Conservation (phyloP, 2,797 vertebrate genomes). For the Anabas testudineus region DNA sequence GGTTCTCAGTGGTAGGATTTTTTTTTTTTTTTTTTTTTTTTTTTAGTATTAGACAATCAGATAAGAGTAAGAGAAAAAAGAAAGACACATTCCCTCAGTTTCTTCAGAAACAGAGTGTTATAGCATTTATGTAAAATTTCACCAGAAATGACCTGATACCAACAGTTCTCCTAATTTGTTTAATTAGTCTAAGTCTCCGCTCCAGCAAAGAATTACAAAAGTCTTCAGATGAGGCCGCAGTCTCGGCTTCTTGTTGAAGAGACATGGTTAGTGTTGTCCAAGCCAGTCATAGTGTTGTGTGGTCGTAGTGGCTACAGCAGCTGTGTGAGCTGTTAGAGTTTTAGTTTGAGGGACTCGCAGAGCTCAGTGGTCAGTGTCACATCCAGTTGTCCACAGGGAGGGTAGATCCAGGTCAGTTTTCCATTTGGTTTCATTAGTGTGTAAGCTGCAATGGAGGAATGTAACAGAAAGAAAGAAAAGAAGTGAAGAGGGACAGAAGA, state of each 20-base stretch:
- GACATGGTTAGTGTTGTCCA: slow-evolving; percentile 37
- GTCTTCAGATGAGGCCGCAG: slow-evolving; percentile 42
- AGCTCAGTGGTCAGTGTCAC: slow-evolving; percentile 64
- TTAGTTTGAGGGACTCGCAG: slow-evolving; percentile 15
- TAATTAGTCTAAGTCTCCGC: slow-evolving; percentile 25
- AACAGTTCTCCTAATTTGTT: slow-evolving; percentile 35
- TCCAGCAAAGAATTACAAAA: slow-evolving; percentile 37
- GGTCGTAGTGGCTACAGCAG: slow-evolving; percentile 31
- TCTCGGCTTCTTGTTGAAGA: slow-evolving; percentile 15
- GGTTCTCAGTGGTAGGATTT: slow-evolving; percentile 42
- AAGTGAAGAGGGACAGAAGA: slow-evolving; percentile 44
- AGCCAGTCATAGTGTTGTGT: slow-evolving; percentile 34
- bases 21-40: slow-evolving; percentile 15
- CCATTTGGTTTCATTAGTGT: slow-evolving; percentile 44
- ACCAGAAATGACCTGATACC: slow-evolving; percentile 47
- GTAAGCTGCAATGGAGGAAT: slow-evolving; percentile 71
- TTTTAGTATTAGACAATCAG: slow-evolving; percentile 38
- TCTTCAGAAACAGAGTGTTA: slow-evolving; percentile 43
- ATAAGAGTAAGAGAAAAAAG: slow-evolving; percentile 9
- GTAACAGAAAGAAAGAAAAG: slow-evolving; percentile 53
- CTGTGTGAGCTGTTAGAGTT: slow-evolving; percentile 46
- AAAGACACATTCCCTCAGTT: slow-evolving; percentile 44
- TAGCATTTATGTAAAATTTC: slow-evolving; percentile 55
- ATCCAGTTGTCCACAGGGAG: slow-evolving; percentile 66
- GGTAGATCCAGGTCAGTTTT: slow-evolving; percentile 49